A percentile compares a stretch with the other conserved stretches of the same genome.
Conservation (phyloP, 2,113 vertebrate genomes). For the Fulica atra region DNA sequence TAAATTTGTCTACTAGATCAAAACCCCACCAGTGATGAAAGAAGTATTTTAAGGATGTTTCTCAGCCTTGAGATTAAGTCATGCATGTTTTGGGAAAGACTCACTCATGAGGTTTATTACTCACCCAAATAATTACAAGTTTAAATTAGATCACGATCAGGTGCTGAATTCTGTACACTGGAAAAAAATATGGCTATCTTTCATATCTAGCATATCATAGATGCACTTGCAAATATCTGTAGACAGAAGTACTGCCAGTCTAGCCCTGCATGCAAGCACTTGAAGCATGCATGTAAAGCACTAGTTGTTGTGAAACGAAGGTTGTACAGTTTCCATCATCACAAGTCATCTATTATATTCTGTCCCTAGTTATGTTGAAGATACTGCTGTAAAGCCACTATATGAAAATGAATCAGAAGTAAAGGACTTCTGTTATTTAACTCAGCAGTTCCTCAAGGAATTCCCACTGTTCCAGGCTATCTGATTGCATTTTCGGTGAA, state of each 20-base stretch:
- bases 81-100: conserved; percentile 11
- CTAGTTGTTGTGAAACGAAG: background rate
- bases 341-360: background rate
- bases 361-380: background rate
- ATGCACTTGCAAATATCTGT: background rate
- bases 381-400: background rate
- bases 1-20: background rate
- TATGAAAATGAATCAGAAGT: background rate
- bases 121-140: conserved; percentile 22
- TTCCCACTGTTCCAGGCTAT: background rate
- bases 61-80: conserved; percentile 15
- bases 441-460: background rate
- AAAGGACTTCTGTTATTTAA: background rate
- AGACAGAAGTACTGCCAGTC: background rate
- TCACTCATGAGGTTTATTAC: background rate
- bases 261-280: background rate
- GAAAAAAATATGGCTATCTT: background rate
- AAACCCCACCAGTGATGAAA: background rate
- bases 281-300: background rate
- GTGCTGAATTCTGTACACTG: background rate
- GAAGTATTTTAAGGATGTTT: background rate
- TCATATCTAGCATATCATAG: background rate
- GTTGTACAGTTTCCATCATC: background rate
- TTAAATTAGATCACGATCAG: background rate
- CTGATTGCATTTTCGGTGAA: background rate